Conservation (phyloP, 1,140 invertebrate species). For the Pogonomyrmex barbatus region DNA sequence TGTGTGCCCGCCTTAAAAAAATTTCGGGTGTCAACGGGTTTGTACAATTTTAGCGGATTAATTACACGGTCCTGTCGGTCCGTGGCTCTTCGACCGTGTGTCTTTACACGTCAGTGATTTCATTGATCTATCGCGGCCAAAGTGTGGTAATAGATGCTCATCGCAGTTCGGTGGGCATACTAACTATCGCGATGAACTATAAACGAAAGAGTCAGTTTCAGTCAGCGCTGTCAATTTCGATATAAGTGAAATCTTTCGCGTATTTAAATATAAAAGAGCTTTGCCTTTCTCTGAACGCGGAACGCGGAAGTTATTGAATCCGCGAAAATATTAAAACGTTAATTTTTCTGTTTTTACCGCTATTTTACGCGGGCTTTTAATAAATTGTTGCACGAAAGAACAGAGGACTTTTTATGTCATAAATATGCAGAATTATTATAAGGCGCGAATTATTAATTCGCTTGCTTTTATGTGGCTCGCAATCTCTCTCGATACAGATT, state of each 20-base stretch:
- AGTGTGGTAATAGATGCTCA: conserved; percentile 67
- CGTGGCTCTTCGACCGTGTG: conserved; percentile 69
- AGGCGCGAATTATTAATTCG: too few species aligned
- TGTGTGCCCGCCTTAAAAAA: conserved; percentile 7
- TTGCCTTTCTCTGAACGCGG: neutral
- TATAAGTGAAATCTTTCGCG: conserved; percentile 19
- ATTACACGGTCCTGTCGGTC: conserved; percentile 64
- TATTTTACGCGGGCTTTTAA: neutral
- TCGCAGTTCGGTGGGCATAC: conserved; percentile 70
- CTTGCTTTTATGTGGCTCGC: neutral
- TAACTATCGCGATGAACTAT: conserved; percentile 65
- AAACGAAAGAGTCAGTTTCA: conserved; percentile 51
- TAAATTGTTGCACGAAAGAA: neutral
- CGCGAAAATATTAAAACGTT: conserved; percentile 4
- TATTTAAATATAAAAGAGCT: neutral
- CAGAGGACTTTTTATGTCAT: neutral
- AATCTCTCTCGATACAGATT: neutral
- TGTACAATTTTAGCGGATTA: conserved; percentile 65
- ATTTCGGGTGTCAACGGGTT: conserved; percentile 46
- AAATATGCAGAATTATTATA: neutral
- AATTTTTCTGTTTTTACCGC: neutral
- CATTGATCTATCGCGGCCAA: conserved; percentile 69
- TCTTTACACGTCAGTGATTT: conserved; percentile 69
- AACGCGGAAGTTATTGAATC: conserved; percentile 5
- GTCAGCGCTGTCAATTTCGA: neutral